Evolutionary conservation across 2,888 invertebrate species (phyloP), one percentile per base, ranked within the genome.

Genomic region (Baronia brevicornis): DNA sequence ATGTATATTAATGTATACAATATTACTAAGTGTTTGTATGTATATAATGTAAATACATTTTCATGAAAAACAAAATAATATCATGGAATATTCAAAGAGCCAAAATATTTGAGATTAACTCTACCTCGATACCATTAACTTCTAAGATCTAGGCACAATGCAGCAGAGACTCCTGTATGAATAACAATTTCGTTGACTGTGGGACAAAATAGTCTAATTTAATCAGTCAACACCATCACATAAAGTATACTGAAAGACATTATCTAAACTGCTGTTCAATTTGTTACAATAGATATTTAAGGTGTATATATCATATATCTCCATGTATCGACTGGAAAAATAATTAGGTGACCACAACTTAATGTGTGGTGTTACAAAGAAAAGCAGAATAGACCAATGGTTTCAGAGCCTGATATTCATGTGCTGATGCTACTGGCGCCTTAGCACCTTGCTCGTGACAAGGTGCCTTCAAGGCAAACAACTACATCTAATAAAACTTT

Each of bases 121-220:
- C 84, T 84, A 84, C 80, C 75, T 79, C 79, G 77, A 80, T 79
- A 82, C 79, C 73, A 77, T 79, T 84, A 82, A 84, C 73, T 71
- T 84, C 84, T 85, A 85, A 82, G 78, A 84, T 84, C 84, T 85
- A 85, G 84, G 85, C 85, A 85, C 84, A 84, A 84, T 84, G 80
- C 84, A 84, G 82, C 82, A 84, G 82, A 82, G 75, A 82, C 79
- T 82, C 84, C 84, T 82, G 84, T 84, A 82, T 75, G 77, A 68
- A 75, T 78, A 78, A 78, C 73, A 77, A 73, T 73, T 84, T 84
- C 84, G 84, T 84, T 84, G 84, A 80, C 68, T 72, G 78, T 70
- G 80, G 80, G 79, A 78, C 78, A 65, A 71, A 59, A 64, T 54
- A 63, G 58, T 66, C 63, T 51, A 56, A 52, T 45, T 49, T 44